A percentile compares a stretch with the other conserved stretches of the same genome.
phyloP scores from a whole-genome alignment of 2,888 invertebrate species.

The Cinara cedri region DNA sequence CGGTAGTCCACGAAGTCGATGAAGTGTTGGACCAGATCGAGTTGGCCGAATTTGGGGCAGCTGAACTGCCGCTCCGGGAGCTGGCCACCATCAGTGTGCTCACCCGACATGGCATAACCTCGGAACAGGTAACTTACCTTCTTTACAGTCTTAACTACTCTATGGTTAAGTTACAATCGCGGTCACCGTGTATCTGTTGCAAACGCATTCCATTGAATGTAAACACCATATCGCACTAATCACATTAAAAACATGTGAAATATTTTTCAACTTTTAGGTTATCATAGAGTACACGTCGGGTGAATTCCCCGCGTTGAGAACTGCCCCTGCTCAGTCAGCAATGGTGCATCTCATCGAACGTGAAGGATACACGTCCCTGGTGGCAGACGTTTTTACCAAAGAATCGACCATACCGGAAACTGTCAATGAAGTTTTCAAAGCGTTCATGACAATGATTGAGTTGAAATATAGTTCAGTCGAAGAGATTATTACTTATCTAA shows the following conservation, averaged over 20 bases:
- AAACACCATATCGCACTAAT: too few species aligned
- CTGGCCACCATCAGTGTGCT: constrained; percentile 82
- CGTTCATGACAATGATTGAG: constrained; percentile 85
- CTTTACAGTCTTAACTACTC: too few species aligned
- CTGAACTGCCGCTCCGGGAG: constrained; percentile 79
- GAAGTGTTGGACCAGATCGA: constrained; percentile 76
- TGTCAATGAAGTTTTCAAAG: constrained; percentile 80
- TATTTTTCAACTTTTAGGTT: constrained; percentile 57
- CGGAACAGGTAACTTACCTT: constrained; percentile 69
- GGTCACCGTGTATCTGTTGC: too few species aligned
- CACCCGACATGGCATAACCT: constrained; percentile 76
- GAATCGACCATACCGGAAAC: constrained; percentile 80
- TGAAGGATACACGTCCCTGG: constrained; percentile 79
- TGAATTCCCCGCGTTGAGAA: constrained; percentile 78
- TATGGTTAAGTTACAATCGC: too few species aligned
- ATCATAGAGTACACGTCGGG: constrained; percentile 73
- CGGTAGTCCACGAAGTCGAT: constrained; percentile 68
- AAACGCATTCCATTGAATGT: too few species aligned
- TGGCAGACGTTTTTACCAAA: constrained; percentile 81
- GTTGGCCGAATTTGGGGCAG: constrained; percentile 77
- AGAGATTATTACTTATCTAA: constrained; percentile 81
- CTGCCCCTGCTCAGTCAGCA: constrained; percentile 83
- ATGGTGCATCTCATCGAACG: constrained; percentile 83
- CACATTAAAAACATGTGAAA: too few species aligned
- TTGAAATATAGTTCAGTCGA: constrained; percentile 80